phyloP scores from a whole-genome alignment of 2,797 vertebrate species.

The Vespertilio murinus region DNA sequence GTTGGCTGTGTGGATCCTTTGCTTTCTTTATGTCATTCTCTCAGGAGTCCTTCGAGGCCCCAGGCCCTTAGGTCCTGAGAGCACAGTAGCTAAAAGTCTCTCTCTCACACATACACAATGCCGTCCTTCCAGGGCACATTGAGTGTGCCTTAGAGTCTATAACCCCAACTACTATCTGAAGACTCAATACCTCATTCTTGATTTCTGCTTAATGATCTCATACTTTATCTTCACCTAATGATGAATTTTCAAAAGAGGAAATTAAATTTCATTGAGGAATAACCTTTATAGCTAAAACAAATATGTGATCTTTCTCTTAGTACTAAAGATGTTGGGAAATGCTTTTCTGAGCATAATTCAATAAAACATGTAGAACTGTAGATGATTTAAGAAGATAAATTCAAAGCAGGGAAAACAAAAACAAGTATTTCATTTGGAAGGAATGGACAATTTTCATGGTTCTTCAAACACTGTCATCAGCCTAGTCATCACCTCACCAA shows the following conservation, averaged over 20 bases:
- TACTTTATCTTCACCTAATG: neutral
- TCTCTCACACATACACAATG: no score
- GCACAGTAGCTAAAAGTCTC: neutral
- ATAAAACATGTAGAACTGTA: accelerated
- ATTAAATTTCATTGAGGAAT: neutral
- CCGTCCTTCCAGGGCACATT: accelerated
- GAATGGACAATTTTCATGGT: accelerated
- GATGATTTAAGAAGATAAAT: no score
- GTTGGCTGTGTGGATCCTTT: no score
- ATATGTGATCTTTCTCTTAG: neutral
- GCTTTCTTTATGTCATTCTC: no score
- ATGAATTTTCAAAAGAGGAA: neutral
- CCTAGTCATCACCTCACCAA: accelerated
- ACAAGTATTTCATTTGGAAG: neutral
- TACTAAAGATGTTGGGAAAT: accelerated
- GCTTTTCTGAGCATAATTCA: neutral
- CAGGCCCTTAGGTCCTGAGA: accelerated
- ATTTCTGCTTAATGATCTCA: neutral
- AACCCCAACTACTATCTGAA: accelerated
- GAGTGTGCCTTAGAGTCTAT: accelerated
- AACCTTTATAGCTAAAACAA: neutral
- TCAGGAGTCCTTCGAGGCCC: no score
- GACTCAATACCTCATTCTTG: accelerated
- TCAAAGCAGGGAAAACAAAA: no score
- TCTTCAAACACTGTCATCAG: accelerated